Evolutionary conservation across 1,140 invertebrate genomes (phyloP).

Genomic region (Drosophila kurseongensis): DNA sequence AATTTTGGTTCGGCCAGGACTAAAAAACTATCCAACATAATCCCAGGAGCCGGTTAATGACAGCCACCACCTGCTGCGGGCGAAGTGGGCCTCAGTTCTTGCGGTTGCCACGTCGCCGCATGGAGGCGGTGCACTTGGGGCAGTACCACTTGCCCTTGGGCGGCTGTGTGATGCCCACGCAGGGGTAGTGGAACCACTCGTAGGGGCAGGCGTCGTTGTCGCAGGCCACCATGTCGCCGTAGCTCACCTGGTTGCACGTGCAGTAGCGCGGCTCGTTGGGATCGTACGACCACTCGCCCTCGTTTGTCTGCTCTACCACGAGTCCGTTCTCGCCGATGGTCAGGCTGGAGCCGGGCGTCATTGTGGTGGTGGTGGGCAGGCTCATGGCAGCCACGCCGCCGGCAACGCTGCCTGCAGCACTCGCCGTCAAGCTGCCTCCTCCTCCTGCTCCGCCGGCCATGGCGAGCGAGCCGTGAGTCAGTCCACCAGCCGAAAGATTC

Average conservation of each 20-base stretch:
- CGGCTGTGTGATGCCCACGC: slow-evolving; percentile 97
- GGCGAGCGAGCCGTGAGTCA: slow-evolving; percentile 11
- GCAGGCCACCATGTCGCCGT: slow-evolving; percentile 99
- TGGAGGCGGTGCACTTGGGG: slow-evolving; percentile 95
- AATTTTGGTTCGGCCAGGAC: too few relatives aligned
- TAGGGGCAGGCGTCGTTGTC: slow-evolving; percentile 98
- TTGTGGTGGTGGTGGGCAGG: slow-evolving; percentile 2
- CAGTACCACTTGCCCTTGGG: slow-evolving; percentile 99
- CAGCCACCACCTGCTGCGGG: too few relatives aligned
- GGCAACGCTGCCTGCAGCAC: slow-evolving; percentile 1
- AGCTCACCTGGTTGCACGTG: slow-evolving; percentile 98
- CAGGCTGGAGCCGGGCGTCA: slow-evolving; percentile 51
- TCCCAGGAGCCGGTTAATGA: too few relatives aligned
- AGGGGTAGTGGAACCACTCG: slow-evolving; percentile 99
- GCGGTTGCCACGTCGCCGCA: slow-evolving; percentile 92
- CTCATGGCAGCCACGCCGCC: slow-evolving; percentile 22
- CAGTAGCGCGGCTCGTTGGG: slow-evolving; percentile 98
- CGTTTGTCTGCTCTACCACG: slow-evolving; percentile 85
- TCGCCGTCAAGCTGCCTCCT: not conserved
- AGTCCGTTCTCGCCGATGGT: slow-evolving; percentile 73
- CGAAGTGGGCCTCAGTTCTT: slow-evolving; percentile 86
- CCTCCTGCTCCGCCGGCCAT: slow-evolving; percentile 5
- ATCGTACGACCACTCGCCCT: slow-evolving; percentile 93
- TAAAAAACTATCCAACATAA: too few relatives aligned
- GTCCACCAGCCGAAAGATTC: slow-evolving; percentile 6